Conservation (phyloP, 2,797 vertebrate genomes). For the Mus spretus region DNA sequence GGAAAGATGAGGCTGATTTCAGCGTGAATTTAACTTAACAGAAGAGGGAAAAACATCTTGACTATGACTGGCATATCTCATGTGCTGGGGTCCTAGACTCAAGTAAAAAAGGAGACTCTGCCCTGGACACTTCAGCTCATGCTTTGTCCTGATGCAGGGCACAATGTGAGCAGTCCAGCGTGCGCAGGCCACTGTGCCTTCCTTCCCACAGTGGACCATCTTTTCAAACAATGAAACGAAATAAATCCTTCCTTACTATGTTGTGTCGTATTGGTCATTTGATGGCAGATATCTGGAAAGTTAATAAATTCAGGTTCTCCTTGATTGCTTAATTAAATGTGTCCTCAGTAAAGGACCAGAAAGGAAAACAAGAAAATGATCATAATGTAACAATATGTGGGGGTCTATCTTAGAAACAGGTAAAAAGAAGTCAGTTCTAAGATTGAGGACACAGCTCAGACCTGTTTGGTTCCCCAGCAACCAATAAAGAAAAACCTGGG, state of each 20-base stretch:
- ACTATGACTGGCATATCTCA: not conserved
- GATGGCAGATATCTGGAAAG: not conserved
- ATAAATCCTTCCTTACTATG: not conserved
- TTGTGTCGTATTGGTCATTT: not conserved
- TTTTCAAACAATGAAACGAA: not conserved
- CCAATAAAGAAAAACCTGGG: not conserved
- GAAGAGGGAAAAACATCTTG: too few relatives aligned
- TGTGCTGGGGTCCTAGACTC: not conserved
- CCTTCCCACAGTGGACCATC: not conserved
- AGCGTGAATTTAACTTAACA: not conserved
- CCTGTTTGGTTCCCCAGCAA: not conserved
- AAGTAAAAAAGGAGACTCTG: too few relatives aligned
- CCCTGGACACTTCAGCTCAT: not conserved
- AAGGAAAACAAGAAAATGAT: not conserved
- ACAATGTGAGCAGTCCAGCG: not conserved
- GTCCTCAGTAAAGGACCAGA: not conserved
- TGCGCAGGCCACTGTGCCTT: too few relatives aligned
- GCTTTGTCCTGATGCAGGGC: not conserved
- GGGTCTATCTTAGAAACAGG: not conserved
- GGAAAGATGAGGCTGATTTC: not conserved
- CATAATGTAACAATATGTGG: not conserved
- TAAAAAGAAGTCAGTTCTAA: constrained; percentile 9
- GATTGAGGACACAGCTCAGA: not conserved
- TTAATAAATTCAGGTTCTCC: not conserved
- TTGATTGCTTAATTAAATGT: not conserved